Evolutionary conservation across 1,140 invertebrate genomes (phyloP), one percentile per base, ranked within the genome.

Genomic region (Antheraea pernyi): DNA sequence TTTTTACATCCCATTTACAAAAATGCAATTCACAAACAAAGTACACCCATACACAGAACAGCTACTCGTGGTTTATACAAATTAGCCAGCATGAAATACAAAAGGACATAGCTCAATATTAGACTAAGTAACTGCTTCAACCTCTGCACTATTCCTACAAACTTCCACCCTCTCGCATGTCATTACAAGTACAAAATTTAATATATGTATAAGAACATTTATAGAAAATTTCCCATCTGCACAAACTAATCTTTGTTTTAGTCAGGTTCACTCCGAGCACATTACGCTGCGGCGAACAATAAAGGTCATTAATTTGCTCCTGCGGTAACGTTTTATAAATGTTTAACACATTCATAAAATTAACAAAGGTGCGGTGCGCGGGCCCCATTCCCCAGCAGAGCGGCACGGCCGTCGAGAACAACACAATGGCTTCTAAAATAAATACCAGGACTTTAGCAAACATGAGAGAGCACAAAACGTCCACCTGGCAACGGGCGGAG

Each of bases 341-440:
- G 88, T 92, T 92, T 90, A 82, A 92, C 83, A 85, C 89, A 89
- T 91, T 92, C 91, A 92, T 92, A 92, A 92, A 89, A 92, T 91
- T 91, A 91, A 91, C 90, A 91, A 91, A 91, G 87, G 83, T 76
- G 77, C 67, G 63, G 77, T 72, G 79, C 79, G 80, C 73, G 79
- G 84, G 84, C 85, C 84, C 88, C 86, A 85, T 88, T 86, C 83
- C 71, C 79, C 83, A 81, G 85, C 90, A 89, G 46, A 16, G 16
- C 16, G 16, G 16, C 11, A 85, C 88, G 85, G 85, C 73, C 39
- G 39, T 30, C 81, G 83, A 84, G 82, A 81, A 82, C 61, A 79
- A 78, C 71, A 92, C 90, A 92, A 92, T 89, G 73, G 90, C 83
- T 84, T 86, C 83, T 90, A 91, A 89, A 92, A 92, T 92, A 92